A percentile compares a stretch with the other conserved stretches of the same genome.
Conservation (phyloP, 2,888 invertebrate species). For the Morinoia aosen region DNA sequence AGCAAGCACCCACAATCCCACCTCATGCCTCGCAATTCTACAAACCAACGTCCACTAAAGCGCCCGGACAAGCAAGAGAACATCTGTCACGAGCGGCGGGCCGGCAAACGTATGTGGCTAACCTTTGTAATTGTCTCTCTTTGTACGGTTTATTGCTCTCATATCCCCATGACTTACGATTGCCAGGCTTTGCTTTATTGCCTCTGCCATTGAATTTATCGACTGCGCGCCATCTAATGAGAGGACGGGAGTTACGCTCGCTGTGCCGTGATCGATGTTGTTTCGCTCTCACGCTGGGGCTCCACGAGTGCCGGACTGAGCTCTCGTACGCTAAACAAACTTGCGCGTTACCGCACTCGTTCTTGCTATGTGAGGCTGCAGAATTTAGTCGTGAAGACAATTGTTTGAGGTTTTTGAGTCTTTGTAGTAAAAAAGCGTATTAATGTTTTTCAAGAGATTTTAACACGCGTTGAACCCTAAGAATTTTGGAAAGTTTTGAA, state of each 20-base stretch:
- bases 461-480: no score
- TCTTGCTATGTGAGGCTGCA: not conserved
- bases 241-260: not conserved
- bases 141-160: constrained; percentile 25
- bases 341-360: not conserved
- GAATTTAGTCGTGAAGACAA: not conserved
- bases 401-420: no score
- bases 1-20: not conserved
- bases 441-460: no score
- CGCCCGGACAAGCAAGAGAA: not conserved
- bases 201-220: constrained; percentile 37
- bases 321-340: not conserved
- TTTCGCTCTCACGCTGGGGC: not conserved
- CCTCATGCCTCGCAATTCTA: not conserved
- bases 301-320: not conserved
- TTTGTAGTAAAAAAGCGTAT: no score
- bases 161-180: constrained; percentile 37
- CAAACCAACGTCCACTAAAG: not conserved
- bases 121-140: constrained; percentile 33
- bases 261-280: not conserved
- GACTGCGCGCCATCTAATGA: constrained; percentile 27
- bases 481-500: no score
- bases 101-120: not conserved
- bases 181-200: constrained; percentile 22
- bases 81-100: constrained; percentile 8